A percentile compares a stretch with the other conserved stretches of the same genome.
Conservation (phyloP, 1,140 invertebrate species). For the Reticulitermes speratus region DNA sequence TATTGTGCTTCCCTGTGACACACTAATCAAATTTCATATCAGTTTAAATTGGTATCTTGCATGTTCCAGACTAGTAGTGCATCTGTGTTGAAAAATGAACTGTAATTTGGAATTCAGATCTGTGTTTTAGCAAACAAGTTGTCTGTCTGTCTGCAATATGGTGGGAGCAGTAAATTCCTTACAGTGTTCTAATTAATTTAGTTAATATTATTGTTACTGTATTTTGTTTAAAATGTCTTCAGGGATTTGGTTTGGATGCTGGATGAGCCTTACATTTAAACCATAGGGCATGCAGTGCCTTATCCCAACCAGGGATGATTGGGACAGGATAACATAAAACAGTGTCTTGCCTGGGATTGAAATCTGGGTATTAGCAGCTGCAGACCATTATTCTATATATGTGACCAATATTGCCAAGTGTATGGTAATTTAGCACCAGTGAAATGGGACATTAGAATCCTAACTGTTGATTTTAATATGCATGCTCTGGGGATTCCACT, state of each 20-base stretch:
- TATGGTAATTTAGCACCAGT: constrained; percentile 18
- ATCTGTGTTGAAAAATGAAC: background rate
- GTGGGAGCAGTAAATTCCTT: background rate
- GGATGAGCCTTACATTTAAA: background rate
- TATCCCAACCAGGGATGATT: constrained; percentile 6
- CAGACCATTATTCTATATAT: background rate
- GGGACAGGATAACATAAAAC: background rate
- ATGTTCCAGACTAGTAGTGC: background rate
- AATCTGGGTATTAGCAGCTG: background rate
- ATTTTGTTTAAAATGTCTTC: background rate
- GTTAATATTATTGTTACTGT: background rate
- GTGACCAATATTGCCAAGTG: background rate
- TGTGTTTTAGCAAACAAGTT: background rate
- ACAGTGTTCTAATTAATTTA: background rate
- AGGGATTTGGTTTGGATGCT: background rate
- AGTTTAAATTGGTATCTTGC: background rate
- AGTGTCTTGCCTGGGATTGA: background rate
- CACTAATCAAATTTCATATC: background rate
- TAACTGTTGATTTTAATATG: constrained; percentile 26
- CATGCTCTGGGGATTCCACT: constrained; percentile 12
- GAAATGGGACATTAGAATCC: background rate
- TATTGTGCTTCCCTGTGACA: background rate
- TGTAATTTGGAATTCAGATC: background rate
- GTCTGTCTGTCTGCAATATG: background rate
- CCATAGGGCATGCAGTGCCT: background rate